Evolutionary conservation across 2,113 vertebrate genomes (phyloP).

Genomic region (Ceyx margarethae): DNA sequence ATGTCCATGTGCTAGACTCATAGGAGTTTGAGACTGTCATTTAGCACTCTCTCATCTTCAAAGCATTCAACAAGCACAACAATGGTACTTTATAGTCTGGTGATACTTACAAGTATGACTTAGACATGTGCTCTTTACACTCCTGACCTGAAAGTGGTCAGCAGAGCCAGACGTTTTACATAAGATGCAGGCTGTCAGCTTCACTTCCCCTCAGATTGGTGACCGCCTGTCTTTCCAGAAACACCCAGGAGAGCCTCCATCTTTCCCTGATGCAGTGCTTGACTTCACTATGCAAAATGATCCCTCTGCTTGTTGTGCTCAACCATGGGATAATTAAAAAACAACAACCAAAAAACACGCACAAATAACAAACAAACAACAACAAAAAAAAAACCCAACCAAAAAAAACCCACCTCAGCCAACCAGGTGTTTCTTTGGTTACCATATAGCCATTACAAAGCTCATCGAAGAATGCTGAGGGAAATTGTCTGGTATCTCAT

Average conservation of each 20-base stretch:
- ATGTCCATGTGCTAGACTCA: not conserved
- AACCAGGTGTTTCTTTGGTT: not conserved
- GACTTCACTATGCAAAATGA: not conserved
- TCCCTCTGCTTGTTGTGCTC: not conserved
- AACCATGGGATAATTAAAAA: not conserved
- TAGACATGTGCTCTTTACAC: not conserved
- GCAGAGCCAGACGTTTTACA: not conserved
- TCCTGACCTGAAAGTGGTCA: not conserved
- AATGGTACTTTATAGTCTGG: not conserved
- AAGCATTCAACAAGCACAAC: not conserved
- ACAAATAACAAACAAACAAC: no score
- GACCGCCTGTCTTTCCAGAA: not conserved
- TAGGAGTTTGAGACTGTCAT: not conserved
- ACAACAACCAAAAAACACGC: no score
- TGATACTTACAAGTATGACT: not conserved
- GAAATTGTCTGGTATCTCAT: not conserved
- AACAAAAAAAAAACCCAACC: no score
- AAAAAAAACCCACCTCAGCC: not conserved
- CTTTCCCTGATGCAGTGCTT: not conserved
- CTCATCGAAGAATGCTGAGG: not conserved
- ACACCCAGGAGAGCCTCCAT: not conserved
- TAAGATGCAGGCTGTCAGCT: not conserved
- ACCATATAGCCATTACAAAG: not conserved
- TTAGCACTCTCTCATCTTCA: not conserved
- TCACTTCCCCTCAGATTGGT: not conserved